Evolutionary conservation across 2,113 vertebrate genomes (phyloP).

Genomic region (Barnardius zonarius): DNA sequence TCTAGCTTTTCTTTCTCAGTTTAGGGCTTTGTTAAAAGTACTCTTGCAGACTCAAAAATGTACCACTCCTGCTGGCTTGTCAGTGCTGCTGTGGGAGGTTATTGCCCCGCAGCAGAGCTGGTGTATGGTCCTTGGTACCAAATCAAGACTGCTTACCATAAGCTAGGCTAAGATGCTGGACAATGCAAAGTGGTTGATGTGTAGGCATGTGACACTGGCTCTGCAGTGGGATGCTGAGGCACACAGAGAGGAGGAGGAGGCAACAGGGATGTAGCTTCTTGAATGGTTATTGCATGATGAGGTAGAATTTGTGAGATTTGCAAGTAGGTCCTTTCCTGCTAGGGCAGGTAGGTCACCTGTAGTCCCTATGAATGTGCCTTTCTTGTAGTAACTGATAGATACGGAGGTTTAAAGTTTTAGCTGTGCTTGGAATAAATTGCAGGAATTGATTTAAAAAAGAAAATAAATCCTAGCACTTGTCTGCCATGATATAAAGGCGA

Average conservation of each 20-base stretch:
- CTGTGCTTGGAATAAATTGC: neutral
- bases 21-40: neutral
- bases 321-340: neutral
- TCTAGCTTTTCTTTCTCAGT: neutral
- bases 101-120: neutral
- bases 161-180: neutral
- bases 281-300: neutral
- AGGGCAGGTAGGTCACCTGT: neutral
- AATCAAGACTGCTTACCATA: neutral
- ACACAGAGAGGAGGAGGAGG: neutral
- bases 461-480: neutral
- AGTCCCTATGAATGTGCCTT: neutral
- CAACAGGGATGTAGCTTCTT: neutral
- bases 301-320: neutral
- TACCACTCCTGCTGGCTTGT: neutral
- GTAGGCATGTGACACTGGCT: neutral
- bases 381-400: neutral
- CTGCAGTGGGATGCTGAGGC: neutral
- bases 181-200: neutral
- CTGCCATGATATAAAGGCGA: neutral
- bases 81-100: neutral
- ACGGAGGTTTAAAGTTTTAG: neutral
- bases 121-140: neutral
- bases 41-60: neutral
- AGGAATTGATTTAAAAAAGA: neutral